Evolutionary conservation across 1,140 invertebrate genomes (phyloP), one percentile per base, ranked within the genome.

Genomic region (Listronotus oregonensis): DNA sequence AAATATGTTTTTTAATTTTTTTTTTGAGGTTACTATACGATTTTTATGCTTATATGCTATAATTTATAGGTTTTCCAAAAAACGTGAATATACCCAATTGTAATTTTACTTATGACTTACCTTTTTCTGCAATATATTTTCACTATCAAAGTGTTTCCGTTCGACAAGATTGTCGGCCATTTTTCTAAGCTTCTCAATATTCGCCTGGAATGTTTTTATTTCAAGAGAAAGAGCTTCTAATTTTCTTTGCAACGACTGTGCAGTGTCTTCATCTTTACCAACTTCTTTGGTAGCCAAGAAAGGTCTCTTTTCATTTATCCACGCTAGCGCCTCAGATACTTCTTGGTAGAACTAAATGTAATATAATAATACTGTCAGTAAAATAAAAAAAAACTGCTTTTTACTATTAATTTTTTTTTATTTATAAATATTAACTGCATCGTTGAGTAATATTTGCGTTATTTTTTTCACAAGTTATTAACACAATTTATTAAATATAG

Each of bases 231-330:
- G 80, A 4, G 89, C 89, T 73, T 94, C 91, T 10, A 96, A 79
- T 74, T 94, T 91, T 71, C 94, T 90, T 67, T 91, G 81, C 34
- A 91, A 80, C 3, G 87, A 86, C 64, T 89, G 87, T 7, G 93
- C 92, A 0, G 92, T 92, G 70, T 93, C 90, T 81, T 96, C 93
- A 78, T 96, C 94, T 61, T 91, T 89, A 0, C 93, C 94, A 61
- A 89, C 87, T 74, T 97, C 94, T 14, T 80, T 83, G 0, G 88
- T 91, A 0, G 85, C 84, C 11, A 96, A 75, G 27, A 90, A 82
- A 0, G 91, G 90, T n/a, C 86, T 82, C 71, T 92, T 91, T 72
- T 96, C 94, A 42, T 85, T 83, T 63, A 96, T 88, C 94, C 94
- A 96, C 37, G 88, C 86, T 70, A 93, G 90, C 12, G 92, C 91